Conservation (phyloP, 2,888 invertebrate species). For the Lymantria dispar region DNA sequence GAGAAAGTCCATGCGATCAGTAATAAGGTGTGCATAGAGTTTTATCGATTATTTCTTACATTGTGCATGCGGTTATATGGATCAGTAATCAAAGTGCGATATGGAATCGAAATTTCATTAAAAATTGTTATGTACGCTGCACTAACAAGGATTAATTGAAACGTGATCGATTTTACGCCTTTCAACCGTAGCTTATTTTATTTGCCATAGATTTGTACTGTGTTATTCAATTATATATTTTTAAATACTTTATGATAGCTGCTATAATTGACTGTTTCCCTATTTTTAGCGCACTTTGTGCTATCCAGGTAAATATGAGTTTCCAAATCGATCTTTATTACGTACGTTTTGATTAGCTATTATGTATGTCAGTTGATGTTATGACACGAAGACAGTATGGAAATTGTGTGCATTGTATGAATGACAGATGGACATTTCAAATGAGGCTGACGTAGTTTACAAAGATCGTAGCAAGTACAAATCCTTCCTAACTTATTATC, state of each 20-base stretch:
- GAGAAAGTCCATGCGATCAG: slow-evolving; percentile 84
- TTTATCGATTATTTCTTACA: slow-evolving; percentile 44
- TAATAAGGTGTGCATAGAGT: slow-evolving; percentile 83
- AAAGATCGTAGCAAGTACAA: no score
- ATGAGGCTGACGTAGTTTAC: no score
- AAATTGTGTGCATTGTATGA: no score
- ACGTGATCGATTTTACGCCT: slow-evolving; percentile 23
- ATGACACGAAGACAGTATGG: no score
- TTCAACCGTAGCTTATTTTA: slow-evolving; percentile 18
- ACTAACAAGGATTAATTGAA: slow-evolving; percentile 38
- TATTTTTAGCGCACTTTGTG: slow-evolving; percentile 78
- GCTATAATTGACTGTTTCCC: slow-evolving; percentile 59
- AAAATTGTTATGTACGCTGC: slow-evolving; percentile 31
- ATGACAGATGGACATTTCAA: no score
- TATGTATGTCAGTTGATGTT: no score
- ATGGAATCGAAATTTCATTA: slow-evolving; percentile 39
- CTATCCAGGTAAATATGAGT: slow-evolving; percentile 74
- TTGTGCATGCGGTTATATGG: slow-evolving; percentile 21
- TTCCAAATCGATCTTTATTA: slow-evolving; percentile 18
- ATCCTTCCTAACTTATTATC: no score
- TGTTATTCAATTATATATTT: slow-evolving; percentile 15
- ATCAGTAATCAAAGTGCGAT: slow-evolving; percentile 29
- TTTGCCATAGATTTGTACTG: slow-evolving; percentile 18
- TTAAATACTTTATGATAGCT: slow-evolving; percentile 11
- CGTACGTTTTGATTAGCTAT: no score